Evolutionary conservation across 2,888 invertebrate species (phyloP).

Genomic region (Torymus tubicola): DNA sequence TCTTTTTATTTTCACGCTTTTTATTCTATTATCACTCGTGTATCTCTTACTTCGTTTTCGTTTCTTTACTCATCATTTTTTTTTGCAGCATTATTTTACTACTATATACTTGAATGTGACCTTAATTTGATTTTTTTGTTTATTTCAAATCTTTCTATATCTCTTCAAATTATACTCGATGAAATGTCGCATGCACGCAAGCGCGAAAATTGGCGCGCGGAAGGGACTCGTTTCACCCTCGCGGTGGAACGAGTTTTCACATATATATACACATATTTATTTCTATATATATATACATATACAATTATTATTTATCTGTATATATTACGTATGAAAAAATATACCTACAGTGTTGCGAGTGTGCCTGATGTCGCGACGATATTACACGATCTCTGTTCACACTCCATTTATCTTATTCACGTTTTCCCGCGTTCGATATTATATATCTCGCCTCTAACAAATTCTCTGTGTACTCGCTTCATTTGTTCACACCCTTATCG

Average conservation of each 20-base stretch:
- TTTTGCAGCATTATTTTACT: constrained; percentile 53
- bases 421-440: constrained; percentile 48
- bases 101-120: constrained; percentile 50
- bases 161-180: constrained; percentile 42
- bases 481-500: constrained; percentile 45
- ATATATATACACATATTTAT: not conserved
- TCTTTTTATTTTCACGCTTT: constrained; percentile 59
- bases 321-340: not conserved
- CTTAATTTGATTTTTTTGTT: constrained; percentile 48
- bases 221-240: constrained; percentile 27
- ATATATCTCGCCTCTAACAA: constrained; percentile 13
- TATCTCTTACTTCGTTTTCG: constrained; percentile 51
- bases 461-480: constrained; percentile 53
- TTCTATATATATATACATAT: constrained; percentile 12
- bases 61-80: constrained; percentile 60
- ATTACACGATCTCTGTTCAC: constrained; percentile 43
- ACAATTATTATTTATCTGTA: constrained; percentile 18
- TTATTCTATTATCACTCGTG: constrained; percentile 46
- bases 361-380: constrained; percentile 53
- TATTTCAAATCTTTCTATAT: constrained; percentile 5
- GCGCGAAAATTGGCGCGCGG: constrained; percentile 54
- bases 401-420: constrained; percentile 45
- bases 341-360: constrained; percentile 37
- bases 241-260: constrained; percentile 14
- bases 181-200: constrained; percentile 57